A percentile compares a stretch with the other conserved stretches of the same genome.
Conservation (phyloP, 2,113 vertebrate species). For the Pangasianodon hypophthalmus region DNA sequence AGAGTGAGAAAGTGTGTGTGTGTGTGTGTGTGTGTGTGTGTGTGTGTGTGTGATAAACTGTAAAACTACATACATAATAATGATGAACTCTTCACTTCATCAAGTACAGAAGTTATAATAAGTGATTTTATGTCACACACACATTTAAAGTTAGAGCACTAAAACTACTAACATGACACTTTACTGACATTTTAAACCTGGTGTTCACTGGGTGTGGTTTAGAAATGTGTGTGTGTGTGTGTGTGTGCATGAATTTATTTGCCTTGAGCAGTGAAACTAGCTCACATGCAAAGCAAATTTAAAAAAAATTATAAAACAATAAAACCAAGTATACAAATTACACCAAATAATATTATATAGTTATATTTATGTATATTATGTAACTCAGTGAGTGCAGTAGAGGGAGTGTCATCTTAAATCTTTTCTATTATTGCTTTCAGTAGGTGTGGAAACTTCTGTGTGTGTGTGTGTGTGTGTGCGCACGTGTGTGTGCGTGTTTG, state of each 20-base stretch:
- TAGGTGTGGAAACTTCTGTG: neutral
- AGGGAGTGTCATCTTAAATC: no score
- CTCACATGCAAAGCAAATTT: neutral
- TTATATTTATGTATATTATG: no score
- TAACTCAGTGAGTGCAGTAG: no score
- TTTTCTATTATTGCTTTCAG: neutral
- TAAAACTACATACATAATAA: no score
- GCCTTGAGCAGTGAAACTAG: neutral
- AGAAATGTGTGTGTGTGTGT: neutral
- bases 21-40: no score
- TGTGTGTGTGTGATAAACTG: no score
- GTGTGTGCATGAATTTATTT: neutral
- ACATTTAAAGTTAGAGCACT: neutral
- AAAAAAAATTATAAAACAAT: neutral
- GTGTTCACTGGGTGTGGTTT: neutral
- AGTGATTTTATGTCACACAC: no score
- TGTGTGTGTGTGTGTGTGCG: no score
- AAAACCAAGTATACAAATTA: neutral
- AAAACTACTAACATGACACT: neutral
- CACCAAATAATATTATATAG: neutral
- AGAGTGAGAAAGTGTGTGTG: no score
- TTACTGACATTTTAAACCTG: neutral
- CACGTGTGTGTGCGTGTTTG: no score
- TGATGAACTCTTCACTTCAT: no score
- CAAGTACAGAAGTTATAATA: neutral